Evolutionary conservation across 2,113 vertebrate species (phyloP), one percentile per base, ranked within the genome.

Genomic region (Actenoides hombroni): DNA sequence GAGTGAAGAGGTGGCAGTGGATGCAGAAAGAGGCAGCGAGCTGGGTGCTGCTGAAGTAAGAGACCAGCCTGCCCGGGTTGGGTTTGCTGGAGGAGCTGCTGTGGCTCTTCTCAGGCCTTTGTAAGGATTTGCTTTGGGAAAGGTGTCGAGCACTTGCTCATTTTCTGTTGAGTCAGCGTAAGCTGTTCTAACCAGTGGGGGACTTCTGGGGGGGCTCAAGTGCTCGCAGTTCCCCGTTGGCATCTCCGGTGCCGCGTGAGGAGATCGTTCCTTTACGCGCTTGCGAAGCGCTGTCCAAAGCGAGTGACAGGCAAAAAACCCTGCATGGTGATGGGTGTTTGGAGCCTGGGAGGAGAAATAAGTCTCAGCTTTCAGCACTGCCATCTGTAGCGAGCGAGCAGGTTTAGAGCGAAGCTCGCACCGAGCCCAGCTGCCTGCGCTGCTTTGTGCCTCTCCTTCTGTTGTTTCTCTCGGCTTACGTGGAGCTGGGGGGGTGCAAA

Each of bases 31-130:
- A 95, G 46, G 46, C 56, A 81, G 67, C 82, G 31, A 77, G 69
- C 93, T 94, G 71, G 83, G 95, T 5, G 61, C 37, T 64, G 91
- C 83, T 19, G 29, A 95, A 81, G 98, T 98, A 91, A 96, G 97
- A 82, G 88, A 53, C 10, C 80, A 40, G 91, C 77, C 23, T 61
- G 88, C 56, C 8, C 7, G 83, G 64, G 42, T 25, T 59, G 90
- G 56, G 28, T 13, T 69, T 37, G 84, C 60, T 80, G 77, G 44
- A 68, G 64, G 13, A 37, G 69, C 31, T 35, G 76, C 81, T 1
- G 56, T 35, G 44, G 29, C 35, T 13, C 40, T 60, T 85, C 29
- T 86, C 4, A 0, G 7, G 5, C 33, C 63, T 74, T 63, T 31
- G 21, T 5, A 13, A 39, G 70, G 49, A 74, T 73, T 51, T 4